phyloP scores from a whole-genome alignment of 2,888 invertebrate genomes.

The Serrognathus titanus region DNA sequence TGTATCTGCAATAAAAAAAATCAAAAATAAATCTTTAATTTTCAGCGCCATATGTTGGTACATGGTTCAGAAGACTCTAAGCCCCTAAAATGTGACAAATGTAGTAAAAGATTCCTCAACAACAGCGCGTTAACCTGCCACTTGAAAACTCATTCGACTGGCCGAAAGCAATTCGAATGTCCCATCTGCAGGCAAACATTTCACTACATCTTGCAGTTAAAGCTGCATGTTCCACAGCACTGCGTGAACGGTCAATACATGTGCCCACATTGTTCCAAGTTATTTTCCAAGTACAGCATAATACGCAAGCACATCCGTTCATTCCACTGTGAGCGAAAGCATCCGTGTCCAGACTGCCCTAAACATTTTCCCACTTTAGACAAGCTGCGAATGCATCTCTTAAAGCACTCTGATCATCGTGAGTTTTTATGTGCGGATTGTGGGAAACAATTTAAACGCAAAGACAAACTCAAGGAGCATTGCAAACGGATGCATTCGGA shows the following conservation, averaged over 20 bases:
- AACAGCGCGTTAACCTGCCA: slow-evolving; percentile 71
- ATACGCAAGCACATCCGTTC: slow-evolving; percentile 69
- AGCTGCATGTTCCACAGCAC: slow-evolving; percentile 65
- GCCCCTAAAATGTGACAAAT: slow-evolving; percentile 62
- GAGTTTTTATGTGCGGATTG: slow-evolving; percentile 75
- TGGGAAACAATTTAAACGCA: slow-evolving; percentile 73
- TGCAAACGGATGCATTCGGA: slow-evolving; percentile 62
- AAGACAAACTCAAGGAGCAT: slow-evolving; percentile 71
- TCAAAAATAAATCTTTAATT: too few relatives aligned
- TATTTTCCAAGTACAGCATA: slow-evolving; percentile 65
- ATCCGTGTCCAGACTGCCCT: slow-evolving; percentile 64
- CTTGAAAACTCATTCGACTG: slow-evolving; percentile 62
- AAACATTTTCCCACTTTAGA: slow-evolving; percentile 69
- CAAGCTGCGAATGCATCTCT: slow-evolving; percentile 68
- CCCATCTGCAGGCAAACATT: slow-evolving; percentile 69
- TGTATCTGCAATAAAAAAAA: too few relatives aligned
- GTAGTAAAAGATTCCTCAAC: slow-evolving; percentile 66
- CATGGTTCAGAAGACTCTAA: slow-evolving; percentile 68
- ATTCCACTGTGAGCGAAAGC: slow-evolving; percentile 67
- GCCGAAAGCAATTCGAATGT: slow-evolving; percentile 66
- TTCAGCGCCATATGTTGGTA: slow-evolving; percentile 60
- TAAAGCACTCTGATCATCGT: slow-evolving; percentile 62
- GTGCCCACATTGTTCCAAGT: slow-evolving; percentile 67
- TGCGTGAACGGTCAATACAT: slow-evolving; percentile 61
- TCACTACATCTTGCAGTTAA: slow-evolving; percentile 61